These are phyloP conservation scores for Tanytarsus gracilentus DNA, from an alignment of 2,888 invertebrate genomes.

Conservation along the genomic window DNA sequence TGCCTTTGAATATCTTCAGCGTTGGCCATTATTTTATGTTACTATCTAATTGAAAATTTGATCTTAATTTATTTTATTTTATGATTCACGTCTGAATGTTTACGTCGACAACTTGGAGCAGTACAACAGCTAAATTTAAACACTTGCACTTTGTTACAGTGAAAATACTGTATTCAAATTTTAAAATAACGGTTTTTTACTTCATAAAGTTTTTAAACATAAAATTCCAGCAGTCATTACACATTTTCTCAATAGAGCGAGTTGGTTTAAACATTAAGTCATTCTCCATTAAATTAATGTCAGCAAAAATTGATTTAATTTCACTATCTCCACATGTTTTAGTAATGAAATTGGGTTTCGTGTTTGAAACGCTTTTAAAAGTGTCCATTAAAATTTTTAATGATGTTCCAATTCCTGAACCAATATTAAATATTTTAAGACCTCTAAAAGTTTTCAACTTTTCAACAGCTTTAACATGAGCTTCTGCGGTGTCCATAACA, in stretches of 20 bases:
- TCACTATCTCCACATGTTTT: background rate
- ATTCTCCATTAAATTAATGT: background rate
- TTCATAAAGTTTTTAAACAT: background rate
- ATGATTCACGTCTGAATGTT: too few species aligned
- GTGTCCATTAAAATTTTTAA: background rate
- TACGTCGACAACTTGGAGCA: too few species aligned
- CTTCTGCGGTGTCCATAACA: background rate
- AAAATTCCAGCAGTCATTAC: background rate
- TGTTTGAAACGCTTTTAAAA: background rate
- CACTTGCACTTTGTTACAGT: constrained; percentile 1
- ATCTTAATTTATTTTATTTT: background rate
- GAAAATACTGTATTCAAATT: background rate
- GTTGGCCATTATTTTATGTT: constrained; percentile 51
- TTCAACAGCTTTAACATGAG: background rate
- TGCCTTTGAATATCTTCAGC: constrained; percentile 53
- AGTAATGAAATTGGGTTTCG: background rate
- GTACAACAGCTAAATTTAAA: too few species aligned
- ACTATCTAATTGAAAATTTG: too few species aligned
- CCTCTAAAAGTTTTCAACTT: background rate
- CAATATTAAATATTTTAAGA: background rate
- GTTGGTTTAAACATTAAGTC: background rate
- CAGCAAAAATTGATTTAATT: background rate
- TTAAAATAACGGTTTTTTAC: background rate
- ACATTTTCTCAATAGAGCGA: background rate
- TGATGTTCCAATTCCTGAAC: background rate